Conservation (phyloP, 2,113 vertebrate species). For the Pseudopipra pipra region DNA sequence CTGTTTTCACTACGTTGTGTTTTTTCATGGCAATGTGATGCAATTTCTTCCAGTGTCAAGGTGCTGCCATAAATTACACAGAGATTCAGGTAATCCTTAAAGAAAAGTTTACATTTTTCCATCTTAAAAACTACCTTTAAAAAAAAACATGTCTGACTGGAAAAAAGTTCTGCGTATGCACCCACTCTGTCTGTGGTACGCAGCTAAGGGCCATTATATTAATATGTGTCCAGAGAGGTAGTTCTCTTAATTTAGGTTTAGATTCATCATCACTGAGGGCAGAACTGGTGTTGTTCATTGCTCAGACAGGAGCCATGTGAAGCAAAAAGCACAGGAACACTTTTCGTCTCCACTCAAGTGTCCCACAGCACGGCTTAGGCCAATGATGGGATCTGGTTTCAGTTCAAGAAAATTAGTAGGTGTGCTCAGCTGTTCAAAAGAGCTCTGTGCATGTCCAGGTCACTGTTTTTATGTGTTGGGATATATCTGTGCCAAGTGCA, state of each 20-base stretch:
- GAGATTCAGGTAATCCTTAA: conserved; percentile 32
- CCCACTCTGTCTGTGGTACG: not conserved
- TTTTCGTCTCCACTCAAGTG: not conserved
- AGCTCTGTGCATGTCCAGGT: not conserved
- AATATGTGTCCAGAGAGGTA: not conserved
- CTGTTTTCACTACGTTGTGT: conserved; percentile 46
- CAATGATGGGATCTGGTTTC: not conserved
- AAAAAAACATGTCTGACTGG: not conserved
- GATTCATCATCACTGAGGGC: not conserved
- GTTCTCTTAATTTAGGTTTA: not conserved
- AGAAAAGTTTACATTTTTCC: not conserved
- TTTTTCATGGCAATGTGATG: conserved; percentile 60
- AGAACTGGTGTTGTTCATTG: not conserved
- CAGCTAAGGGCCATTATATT: not conserved
- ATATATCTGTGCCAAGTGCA: not conserved
- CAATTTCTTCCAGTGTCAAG: conserved; percentile 62
- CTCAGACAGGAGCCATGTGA: not conserved
- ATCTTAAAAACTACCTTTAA: not conserved
- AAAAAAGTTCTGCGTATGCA: not conserved
- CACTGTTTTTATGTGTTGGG: not conserved
- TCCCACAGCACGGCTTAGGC: not conserved
- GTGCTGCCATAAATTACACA: conserved; percentile 59
- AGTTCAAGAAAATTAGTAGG: not conserved
- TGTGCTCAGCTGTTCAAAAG: not conserved
- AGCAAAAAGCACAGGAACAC: not conserved